A percentile compares a stretch with the other conserved stretches of the same genome.
Evolutionary conservation across 2,113 vertebrate species (phyloP).

Genomic region (Dipodomys merriami): DNA sequence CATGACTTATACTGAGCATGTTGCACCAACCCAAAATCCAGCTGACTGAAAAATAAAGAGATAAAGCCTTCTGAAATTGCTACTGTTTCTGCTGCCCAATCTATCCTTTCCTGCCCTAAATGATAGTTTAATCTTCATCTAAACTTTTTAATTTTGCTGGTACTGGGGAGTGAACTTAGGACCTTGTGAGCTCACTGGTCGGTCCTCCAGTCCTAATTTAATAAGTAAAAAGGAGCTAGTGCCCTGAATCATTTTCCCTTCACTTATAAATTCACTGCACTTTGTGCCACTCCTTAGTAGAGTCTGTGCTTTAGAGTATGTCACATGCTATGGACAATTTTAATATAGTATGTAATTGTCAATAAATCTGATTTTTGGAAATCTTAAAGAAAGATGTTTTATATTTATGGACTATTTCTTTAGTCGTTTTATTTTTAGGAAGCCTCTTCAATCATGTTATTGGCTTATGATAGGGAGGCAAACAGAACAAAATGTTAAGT

Average conservation of each 20-base stretch:
- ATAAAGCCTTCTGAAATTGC: not conserved
- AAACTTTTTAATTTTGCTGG: no score
- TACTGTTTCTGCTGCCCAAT: not conserved
- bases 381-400: slow-evolving; percentile 14
- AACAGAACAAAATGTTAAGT: not conserved
- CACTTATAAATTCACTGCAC: no score
- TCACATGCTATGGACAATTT: not conserved
- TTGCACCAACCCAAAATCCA: not conserved
- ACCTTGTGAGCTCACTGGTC: no score
- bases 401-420: slow-evolving; percentile 20
- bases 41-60: not conserved
- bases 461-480: slow-evolving; percentile 33
- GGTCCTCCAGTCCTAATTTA: not conserved
- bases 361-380: slow-evolving; percentile 37
- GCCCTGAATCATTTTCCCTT: not conserved
- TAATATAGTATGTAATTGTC: not conserved
- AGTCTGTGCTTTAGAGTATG: not conserved
- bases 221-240: not conserved
- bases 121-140: not conserved
- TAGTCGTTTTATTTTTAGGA: not conserved
- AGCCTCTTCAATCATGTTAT: not conserved
- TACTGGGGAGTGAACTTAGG: no score
- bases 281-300: not conserved
- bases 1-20: not conserved
- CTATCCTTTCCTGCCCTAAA: not conserved